Evolutionary conservation across 2,888 invertebrate species (phyloP), one percentile per base, ranked within the genome.

Genomic region (Helleia helle): DNA sequence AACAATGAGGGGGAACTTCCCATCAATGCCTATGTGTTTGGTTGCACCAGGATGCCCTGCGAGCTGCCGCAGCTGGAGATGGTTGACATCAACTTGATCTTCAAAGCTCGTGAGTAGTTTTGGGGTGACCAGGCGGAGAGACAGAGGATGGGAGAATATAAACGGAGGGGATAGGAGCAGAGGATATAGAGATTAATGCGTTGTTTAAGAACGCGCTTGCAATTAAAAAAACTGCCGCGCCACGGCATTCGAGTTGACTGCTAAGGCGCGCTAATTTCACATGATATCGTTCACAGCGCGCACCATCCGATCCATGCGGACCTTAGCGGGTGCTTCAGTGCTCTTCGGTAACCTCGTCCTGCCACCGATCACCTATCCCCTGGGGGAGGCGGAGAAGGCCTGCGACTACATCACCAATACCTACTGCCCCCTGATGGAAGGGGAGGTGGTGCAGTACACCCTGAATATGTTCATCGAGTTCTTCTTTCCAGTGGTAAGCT

Each of bases 401-500:
- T 70, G 71, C 54, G 63, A 69, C 54, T 64, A 55, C 58, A 46
- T 71, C 4, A 49, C 50, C 17, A 68, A 68, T 54, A 50, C 64
- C 7, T 59, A 56, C 54, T 71, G 71, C 42, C 71, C 71, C 0
- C 45, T 71, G 6, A 34, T 56, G 15, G 42, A 48, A 17, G 59
- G 50, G 0, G 65, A 65, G 29, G 44, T 65, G 4, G 40, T 67
- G 0, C 27, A 47, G 9, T 71, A 70, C 47, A 54, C 51, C 0
- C 51, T 70, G 1, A 49, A 44, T 9, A 62, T 68, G 60, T 57
- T 30, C 40, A 66, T 71, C 1, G 59, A 66, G 40, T 2, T 49
- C 0, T 56, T 51, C 38, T 59, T 70, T 48, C 56, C 63, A n/a
- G 54, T 52, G 45, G 71, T 71, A 46, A 59, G 62, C 12, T 31